phyloP scores from a whole-genome alignment of 1,140 invertebrate genomes.

The Drosophila mojavensis region DNA sequence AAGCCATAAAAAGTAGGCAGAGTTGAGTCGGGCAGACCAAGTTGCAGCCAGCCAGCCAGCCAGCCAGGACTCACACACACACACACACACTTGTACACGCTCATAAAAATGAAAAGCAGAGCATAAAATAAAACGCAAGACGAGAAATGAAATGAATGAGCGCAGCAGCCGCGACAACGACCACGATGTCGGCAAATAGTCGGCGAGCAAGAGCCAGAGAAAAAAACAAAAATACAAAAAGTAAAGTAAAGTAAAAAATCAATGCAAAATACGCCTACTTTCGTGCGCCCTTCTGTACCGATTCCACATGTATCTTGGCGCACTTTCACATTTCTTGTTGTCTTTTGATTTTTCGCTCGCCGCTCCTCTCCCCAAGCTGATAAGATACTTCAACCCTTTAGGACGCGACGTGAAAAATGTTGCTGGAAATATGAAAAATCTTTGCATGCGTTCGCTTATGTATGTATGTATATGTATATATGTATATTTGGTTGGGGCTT shows the following conservation, averaged over 20 bases:
- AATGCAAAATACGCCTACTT: slow-evolving; percentile 55
- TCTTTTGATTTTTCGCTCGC: not conserved
- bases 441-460: slow-evolving; percentile 34
- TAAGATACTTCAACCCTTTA: slow-evolving; percentile 67
- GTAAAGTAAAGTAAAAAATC: slow-evolving; percentile 55
- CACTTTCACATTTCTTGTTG: slow-evolving; percentile 62
- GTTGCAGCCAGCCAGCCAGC: slow-evolving; percentile 1
- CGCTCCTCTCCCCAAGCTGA: too few relatives aligned
- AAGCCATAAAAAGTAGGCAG: slow-evolving; percentile 79
- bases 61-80: slow-evolving; percentile 2
- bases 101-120: slow-evolving; percentile 61
- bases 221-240: not conserved
- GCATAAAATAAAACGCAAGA: slow-evolving; percentile 72
- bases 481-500: slow-evolving; percentile 8
- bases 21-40: slow-evolving; percentile 26
- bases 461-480: slow-evolving; percentile 11
- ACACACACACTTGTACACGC: slow-evolving; percentile 36
- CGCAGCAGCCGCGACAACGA: slow-evolving; percentile 53
- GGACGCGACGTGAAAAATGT: slow-evolving; percentile 67
- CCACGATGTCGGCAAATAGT: slow-evolving; percentile 33
- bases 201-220: slow-evolving; percentile 20
- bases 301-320: slow-evolving; percentile 37
- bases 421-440: slow-evolving; percentile 76
- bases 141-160: slow-evolving; percentile 75
- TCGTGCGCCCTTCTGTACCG: slow-evolving; percentile 23